Evolutionary conservation across 2,888 invertebrate genomes (phyloP).

Genomic region (Meta bourneti): DNA sequence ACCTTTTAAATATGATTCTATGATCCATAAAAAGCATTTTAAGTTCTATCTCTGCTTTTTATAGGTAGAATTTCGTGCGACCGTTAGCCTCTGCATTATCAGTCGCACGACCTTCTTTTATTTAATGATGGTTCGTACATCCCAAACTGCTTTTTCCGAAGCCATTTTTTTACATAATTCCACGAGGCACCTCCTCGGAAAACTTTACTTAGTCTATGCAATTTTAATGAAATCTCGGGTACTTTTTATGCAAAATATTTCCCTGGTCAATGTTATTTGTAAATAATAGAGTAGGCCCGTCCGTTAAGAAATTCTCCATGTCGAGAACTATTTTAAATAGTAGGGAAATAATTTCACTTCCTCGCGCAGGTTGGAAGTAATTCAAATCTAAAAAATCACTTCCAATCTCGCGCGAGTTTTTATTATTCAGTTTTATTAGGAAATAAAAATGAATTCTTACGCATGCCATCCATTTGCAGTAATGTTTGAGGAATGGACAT

Average conservation of each 20-base stretch:
- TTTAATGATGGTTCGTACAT: neutral
- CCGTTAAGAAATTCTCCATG: neutral
- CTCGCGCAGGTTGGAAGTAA: neutral
- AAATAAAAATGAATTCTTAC: neutral
- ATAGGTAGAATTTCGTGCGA: neutral
- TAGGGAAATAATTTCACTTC: neutral
- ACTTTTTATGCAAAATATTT: neutral
- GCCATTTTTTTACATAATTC: neutral
- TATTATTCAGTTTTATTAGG: neutral
- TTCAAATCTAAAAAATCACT: neutral
- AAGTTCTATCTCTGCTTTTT: neutral
- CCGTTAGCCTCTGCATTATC: neutral
- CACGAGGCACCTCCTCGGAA: neutral
- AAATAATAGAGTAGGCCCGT: neutral
- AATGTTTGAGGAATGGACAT: neutral
- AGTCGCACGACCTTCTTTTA: neutral
- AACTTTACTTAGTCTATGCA: neutral
- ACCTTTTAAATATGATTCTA: neutral
- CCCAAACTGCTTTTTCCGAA: neutral
- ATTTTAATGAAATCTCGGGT: neutral
- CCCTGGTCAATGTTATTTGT: neutral
- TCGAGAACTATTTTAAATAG: neutral
- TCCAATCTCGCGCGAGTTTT: neutral
- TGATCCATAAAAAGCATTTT: neutral
- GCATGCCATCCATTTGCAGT: neutral